Percentiles rank a stretch among this genome's conserved stretches.
phyloP scores from a whole-genome alignment of 2,888 invertebrate genomes.

The Cantharis flavilabris region DNA sequence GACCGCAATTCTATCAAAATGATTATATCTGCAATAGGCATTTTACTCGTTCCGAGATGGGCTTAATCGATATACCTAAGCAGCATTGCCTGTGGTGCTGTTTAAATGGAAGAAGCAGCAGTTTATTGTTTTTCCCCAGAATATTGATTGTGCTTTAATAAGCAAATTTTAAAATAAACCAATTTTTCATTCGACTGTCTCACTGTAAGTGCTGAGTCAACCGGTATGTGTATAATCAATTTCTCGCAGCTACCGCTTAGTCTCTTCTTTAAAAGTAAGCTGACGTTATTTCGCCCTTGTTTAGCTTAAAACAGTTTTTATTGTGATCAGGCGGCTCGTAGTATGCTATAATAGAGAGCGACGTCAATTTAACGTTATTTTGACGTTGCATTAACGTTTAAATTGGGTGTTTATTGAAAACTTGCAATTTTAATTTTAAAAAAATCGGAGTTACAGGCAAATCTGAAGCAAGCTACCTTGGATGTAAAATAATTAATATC shows the following conservation, averaged over 20 bases:
- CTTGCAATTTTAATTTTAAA: too few species aligned
- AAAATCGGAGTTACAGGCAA: too few species aligned
- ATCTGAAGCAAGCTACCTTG: too few species aligned
- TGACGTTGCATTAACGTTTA: too few species aligned
- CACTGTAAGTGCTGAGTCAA: neutral
- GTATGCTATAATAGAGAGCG: too few species aligned
- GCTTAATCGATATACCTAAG: neutral
- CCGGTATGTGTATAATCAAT: neutral
- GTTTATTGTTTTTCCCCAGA: neutral
- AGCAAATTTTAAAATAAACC: neutral
- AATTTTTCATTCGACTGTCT: neutral
- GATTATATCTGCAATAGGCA: neutral
- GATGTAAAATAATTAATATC: too few species aligned
- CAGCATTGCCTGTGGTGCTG: neutral
- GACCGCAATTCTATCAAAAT: neutral
- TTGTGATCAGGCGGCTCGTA: too few species aligned
- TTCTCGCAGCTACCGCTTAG: neutral
- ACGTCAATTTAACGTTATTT: too few species aligned
- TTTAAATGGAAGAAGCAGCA: neutral
- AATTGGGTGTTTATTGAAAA: too few species aligned
- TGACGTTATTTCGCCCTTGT: neutral
- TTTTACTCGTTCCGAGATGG: neutral
- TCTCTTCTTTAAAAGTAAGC: neutral
- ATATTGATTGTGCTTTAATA: neutral
- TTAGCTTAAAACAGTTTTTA: neutral